Base-by-base conservation (phyloP, 2,888 invertebrate genomes). In the Lepeophtheirus nordmannii region DNA sequence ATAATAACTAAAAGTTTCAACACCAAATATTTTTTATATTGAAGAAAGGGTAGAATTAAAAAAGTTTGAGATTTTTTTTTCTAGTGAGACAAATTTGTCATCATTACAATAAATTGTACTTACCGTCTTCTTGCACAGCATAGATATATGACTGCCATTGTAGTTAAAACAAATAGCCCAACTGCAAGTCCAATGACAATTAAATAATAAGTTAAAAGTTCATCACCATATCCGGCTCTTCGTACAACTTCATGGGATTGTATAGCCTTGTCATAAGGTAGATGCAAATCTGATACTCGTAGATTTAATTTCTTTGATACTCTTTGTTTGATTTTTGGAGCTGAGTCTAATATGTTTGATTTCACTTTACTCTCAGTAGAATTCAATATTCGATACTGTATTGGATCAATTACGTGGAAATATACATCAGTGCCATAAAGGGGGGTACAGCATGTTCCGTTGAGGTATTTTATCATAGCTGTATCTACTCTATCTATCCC, bases 331-430 rank as follows among this genome's bases (percentile, higher is more conserved):
- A n/a, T 5, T 53, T n/a, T 53, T 5, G n/a, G 20, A 17, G 53
- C n/a, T 1, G 53, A 20, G n/a, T n/a, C 53, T 53, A n/a, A 53
- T 53, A 20, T 20, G 53, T 57, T 22, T 30, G 22, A 11, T n/a
- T 57, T 20, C 7, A 59, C 60, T 30, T 59, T 30, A 17, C 10
- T 17, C 14, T 59, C 12, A 30, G 23, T 38, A 9, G 23, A 30
- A 10, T 20, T 17, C 53, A 91, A 75, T 70, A 91, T 86, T 62
- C 78, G 78, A 69, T 88, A 89, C 0, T 83, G 84, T 65, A 78
- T 80, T 0, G 90, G 89, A 76, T 91, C 87, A 3, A 91, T 79
- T 0, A 86, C 80, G 72, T 90, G 90, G 74, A 92, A 83, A 88
- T 89, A 90, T 9, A 90, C 82, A 72, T 91, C 90, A 0, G 89